Conservation (phyloP, 2,113 vertebrate species). For the Perca flavescens region DNA sequence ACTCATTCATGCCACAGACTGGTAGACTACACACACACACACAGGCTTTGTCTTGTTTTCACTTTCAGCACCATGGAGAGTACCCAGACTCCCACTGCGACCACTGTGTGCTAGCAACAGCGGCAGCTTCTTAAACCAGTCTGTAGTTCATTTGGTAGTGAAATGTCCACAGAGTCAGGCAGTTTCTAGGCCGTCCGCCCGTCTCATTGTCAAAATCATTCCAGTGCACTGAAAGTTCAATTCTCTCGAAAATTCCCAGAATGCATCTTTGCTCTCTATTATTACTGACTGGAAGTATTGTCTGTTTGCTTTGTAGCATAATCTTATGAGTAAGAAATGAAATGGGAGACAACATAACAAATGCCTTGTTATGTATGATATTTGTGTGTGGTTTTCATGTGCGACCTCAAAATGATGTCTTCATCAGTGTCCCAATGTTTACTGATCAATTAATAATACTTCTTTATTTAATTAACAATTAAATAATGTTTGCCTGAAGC, state of each 20-base stretch:
- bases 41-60: conserved; percentile 40
- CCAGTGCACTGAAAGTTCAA: conserved; percentile 19
- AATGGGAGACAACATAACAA: neutral
- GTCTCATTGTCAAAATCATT: neutral
- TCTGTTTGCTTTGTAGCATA: neutral
- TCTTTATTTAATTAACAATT: neutral
- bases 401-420: neutral
- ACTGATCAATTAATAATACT: neutral
- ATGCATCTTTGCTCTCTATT: neutral
- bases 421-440: neutral
- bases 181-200: conserved; percentile 3
- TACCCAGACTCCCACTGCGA: conserved; percentile 42
- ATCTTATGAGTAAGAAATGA: neutral
- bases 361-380: neutral
- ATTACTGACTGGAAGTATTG: neutral
- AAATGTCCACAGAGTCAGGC: conserved; percentile 30
- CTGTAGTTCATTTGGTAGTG: conserved; percentile 36
- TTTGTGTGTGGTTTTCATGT: neutral
- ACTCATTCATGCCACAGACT: conserved; percentile 50
- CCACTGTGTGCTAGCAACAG: conserved; percentile 32
- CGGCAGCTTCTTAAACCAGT: conserved; percentile 22
- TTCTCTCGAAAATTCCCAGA: neutral
- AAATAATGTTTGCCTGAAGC: neutral
- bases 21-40: conserved; percentile 22
- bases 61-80: conserved; percentile 58